Base-by-base conservation (phyloP, 2,888 invertebrate species). In the Cacoxenus indagator region DNA sequence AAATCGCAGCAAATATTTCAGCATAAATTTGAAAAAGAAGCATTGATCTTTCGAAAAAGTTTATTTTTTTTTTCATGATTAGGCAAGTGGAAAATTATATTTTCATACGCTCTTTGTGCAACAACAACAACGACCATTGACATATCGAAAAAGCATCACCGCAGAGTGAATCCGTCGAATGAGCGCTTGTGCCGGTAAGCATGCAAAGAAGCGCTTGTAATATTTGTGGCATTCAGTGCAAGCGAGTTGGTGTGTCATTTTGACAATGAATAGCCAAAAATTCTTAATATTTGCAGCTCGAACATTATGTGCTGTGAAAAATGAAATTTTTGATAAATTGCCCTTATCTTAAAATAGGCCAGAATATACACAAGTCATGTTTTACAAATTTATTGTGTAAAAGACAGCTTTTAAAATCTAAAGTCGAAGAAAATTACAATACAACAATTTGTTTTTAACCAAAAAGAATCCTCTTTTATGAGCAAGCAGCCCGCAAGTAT, bases 81-180 rank as follows among this genome's bases (percentile, higher is more conserved):
- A 80, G 75, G 74, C 81, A 82, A 74, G 80, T 78, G 82, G 80
- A 83, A 85, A 85, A 85, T 85, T 75, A 78, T 79, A 80, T 77
- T 84, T 79, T 84, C 81, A 76, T 76, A 71, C 75, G 75, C 76
- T 75, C 75, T 73, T 76, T 76, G 74, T 77, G 65, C 55, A 69
- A 55, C 51, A 66, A 59, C 64, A 68, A 43, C 37, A 55, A 9
- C 51, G 45, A 48, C 57, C 62, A 64, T 43, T 64, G 48, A 68
- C 26, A 61, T 43, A 45, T 31, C 45, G n/a, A 46, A 26, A 31
- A 22, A 57, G 27, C 51, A 31, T n/a, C 27, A 37, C 9, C 37
- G 37, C 8, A 37, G 37, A 37, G 37, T 8, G 14, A 37, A 8
- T 11, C 14, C 9, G 14, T 37, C 37, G n/a, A n/a, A 37, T 37